These are phyloP conservation scores for Drosophila bocqueti DNA, from an alignment of 1,140 invertebrate genomes.

Conservation along the genomic window DNA sequence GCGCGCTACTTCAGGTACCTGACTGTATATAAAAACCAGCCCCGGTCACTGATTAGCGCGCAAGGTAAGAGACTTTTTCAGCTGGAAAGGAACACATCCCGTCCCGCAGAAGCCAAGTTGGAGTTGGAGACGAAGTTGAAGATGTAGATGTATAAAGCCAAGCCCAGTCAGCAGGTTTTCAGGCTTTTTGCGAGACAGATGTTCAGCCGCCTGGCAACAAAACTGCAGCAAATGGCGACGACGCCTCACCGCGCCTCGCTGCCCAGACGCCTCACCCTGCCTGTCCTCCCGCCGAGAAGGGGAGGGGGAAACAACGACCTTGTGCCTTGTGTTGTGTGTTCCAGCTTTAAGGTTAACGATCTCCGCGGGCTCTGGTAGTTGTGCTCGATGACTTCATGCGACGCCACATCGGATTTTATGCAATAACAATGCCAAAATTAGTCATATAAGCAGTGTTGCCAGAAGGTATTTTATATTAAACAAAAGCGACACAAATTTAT, in stretches of 20 bases:
- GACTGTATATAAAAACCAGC: conserved; percentile 90
- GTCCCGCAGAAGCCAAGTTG: conserved; percentile 9
- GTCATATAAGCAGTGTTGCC: conserved; percentile 54
- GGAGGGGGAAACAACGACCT: conserved; percentile 68
- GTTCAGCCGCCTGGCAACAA: conserved; percentile 57
- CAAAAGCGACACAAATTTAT: background rate
- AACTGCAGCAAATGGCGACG: conserved; percentile 44
- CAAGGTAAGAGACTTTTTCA: conserved; percentile 84
- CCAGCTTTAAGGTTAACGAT: conserved; percentile 85
- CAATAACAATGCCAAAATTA: conserved; percentile 75
- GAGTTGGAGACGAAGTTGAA: conserved; percentile 14
- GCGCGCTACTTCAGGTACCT: conserved; percentile 99
- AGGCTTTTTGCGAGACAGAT: conserved; percentile 47
- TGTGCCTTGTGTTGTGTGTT: conserved; percentile 63
- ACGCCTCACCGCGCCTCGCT: conserved; percentile 19
- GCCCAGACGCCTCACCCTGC: conserved; percentile 12
- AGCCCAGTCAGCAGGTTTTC: conserved; percentile 63
- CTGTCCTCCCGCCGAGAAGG: background rate
- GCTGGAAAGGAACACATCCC: conserved; percentile 15
- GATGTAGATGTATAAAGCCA: conserved; percentile 48
- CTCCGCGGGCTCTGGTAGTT: conserved; percentile 50
- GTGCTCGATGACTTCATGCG: conserved; percentile 79
- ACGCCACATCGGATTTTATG: conserved; percentile 60
- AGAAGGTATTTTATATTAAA: background rate
- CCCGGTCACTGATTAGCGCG: conserved; percentile 91